These are phyloP conservation scores for Asobara japonica DNA, from an alignment of 1,140 invertebrate species.

Conservation along the genomic window DNA sequence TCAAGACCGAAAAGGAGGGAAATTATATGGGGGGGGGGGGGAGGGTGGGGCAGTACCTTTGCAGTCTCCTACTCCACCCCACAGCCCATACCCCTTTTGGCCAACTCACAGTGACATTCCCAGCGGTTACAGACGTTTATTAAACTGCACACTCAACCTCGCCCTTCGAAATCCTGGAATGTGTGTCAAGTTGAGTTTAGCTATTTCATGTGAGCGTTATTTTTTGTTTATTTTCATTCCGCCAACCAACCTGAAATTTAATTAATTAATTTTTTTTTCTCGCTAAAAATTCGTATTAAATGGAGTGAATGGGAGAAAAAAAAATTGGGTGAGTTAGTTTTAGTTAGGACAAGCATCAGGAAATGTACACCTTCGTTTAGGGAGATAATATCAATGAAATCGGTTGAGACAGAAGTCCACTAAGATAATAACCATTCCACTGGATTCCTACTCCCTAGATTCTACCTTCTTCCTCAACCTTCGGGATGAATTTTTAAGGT, in stretches of 20 bases:
- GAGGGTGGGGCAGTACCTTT: not conserved
- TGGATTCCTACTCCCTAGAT: not conserved
- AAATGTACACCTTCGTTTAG: constrained; percentile 1
- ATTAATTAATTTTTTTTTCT: not conserved
- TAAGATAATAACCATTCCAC: not conserved
- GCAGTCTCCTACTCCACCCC: not conserved
- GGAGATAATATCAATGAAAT: not conserved
- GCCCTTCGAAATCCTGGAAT: constrained; percentile 10
- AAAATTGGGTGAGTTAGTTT: not conserved
- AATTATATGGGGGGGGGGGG: not conserved
- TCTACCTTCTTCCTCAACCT: too few species aligned
- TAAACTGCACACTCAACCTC: constrained; percentile 16
- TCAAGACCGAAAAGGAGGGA: constrained; percentile 4
- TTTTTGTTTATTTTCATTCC: not conserved
- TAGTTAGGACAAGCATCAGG: too few species aligned
- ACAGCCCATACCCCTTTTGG: too few species aligned
- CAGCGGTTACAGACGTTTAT: constrained; percentile 26
- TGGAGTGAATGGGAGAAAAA: not conserved
- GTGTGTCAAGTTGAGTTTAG: constrained; percentile 19
- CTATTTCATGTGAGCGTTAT: too few species aligned
- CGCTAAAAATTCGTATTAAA: not conserved
- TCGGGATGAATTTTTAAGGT: not conserved
- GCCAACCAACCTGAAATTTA: not conserved
- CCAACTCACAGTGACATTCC: constrained; percentile 20
- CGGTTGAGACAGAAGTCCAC: constrained; percentile 6